Evolutionary conservation across 2,113 vertebrate species (phyloP), one percentile per base, ranked within the genome.

Genomic region (Pipa parva): DNA sequence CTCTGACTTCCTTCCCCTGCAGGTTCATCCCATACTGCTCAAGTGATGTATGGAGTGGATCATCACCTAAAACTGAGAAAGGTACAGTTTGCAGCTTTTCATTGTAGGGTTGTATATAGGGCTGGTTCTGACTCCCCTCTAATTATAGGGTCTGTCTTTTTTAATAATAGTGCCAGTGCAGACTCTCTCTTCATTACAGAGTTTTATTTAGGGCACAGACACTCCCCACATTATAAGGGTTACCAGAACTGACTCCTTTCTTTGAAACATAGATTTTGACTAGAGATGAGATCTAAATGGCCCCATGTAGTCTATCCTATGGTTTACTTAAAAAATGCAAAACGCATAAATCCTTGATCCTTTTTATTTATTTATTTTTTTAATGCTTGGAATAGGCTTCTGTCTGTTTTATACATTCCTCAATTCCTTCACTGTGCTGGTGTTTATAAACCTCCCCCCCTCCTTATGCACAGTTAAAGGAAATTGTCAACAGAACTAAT

Each of bases 11-110:
- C 65, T 72, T 51, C 3, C 61, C 79, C 13, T 85, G 56, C 88
- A 99, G 97, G 76, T 98, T 93, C 76, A 86, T 99, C 76, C 97
- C 96, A 0, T 98, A 98, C 82, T 99, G 97, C 86, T 99, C 97
- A 75, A 99, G 97, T 33, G 97, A 98, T 8, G 97, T 94, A 68
- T 99, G 97, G 97, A 98, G 95, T 0, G 97, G 97, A 26, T 88
- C 90, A 18, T 88, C 91, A 3, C 81, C 91, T 80, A 97, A 92
- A 82, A 91, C 92, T 1, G 92, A 96, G 61, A 90, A 92, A 80
- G 93, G 96, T 99, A 83, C 94, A 92, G 84, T 78, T 67, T 78
- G 48, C 64, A 25, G 6, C 46, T 22, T 49, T 13, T 49, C 46
- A 11, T 49, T 49, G 22, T 49, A 49, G 46, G 46, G 20, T 24